Base-by-base conservation (phyloP, 2,113 vertebrate genomes). In the Neolamprologus hecqui region DNA sequence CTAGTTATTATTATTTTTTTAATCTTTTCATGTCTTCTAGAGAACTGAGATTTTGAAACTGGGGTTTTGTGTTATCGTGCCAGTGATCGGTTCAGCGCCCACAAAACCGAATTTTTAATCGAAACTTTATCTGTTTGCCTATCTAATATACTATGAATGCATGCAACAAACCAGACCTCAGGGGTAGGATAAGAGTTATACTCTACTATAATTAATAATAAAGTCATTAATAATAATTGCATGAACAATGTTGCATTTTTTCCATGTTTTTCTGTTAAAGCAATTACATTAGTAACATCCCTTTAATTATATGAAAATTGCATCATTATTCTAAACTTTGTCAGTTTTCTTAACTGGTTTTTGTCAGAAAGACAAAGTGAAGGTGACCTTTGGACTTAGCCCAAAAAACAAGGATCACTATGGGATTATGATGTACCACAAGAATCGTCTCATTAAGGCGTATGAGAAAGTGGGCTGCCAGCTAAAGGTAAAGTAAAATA, bases 391-490 rank as follows among this genome's bases (percentile, higher is more conserved):
- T 93, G 97, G 97, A n/a, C 94, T 97, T 83, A 97, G 94, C 88
- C 93, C 89, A 57, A 96, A 97, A 91, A 97, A 95, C 90, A 96
- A 93, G 87, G 96, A 96, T 35, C 93, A 96, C 73, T 97, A 92
- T 57, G 95, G 97, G 82, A 95, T 97, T 91, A 96, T 97, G 97
- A 97, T 97, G 97, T 98, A 97, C 93, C 96, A 97, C 93, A 97
- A 95, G 82, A 97, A 97, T 92, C 84, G 95, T n/a, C 97, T 97
- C 70, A 97, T 97, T 79, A 97, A 97, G 90, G 96, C 97, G 42
- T 97, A 96, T 53, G 96, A 97, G 93, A 97, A 97, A 93, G 97
- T 97, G 86, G 97, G 96, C 90, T 97, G 96, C 87, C 97, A 97
- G 90, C 94, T 96, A 26, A 97, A 97, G 97, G 97, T 97, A 77